Conservation (phyloP, 30 jellyfish, hydroid and myxozoan genomes). For the Cassiopea andromeda region DNA sequence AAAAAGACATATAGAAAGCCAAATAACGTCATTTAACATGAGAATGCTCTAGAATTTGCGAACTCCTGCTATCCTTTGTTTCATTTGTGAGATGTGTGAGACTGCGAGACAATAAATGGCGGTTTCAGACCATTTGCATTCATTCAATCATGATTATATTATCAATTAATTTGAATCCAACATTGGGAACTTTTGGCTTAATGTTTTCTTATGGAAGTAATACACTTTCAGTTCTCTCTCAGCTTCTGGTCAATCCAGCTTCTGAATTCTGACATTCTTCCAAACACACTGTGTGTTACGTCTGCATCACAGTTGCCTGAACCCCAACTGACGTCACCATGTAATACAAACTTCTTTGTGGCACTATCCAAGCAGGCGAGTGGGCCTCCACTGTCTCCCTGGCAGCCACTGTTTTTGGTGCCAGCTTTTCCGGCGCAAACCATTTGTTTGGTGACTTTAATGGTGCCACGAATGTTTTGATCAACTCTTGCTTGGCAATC, state of each 20-base stretch:
- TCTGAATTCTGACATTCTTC: constrained; percentile 67
- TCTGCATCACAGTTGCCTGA: constrained; percentile 69
- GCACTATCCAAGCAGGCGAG: constrained; percentile 67
- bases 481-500: constrained; percentile 53
- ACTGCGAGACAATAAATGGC: too few species aligned
- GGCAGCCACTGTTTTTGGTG: constrained; percentile 86
- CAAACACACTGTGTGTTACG: constrained; percentile 83
- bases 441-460: constrained; percentile 55
- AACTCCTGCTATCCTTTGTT: too few species aligned
- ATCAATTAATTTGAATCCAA: too few species aligned
- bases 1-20: too few species aligned
- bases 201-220: too few species aligned
- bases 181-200: too few species aligned
- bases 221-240: constrained; percentile 27
- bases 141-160: too few species aligned
- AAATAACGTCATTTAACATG: too few species aligned
- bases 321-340: constrained; percentile 97
- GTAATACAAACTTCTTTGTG: constrained; percentile 65
- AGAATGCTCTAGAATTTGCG: too few species aligned
- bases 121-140: too few species aligned
- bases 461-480: constrained; percentile 1
- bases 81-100: too few species aligned
- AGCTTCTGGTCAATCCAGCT: constrained; percentile 65
- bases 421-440: constrained; percentile 79
- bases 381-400: constrained; percentile 97